Evolutionary conservation across 2,113 vertebrate species (phyloP).

Genomic region (Illadopsis cleaveri): DNA sequence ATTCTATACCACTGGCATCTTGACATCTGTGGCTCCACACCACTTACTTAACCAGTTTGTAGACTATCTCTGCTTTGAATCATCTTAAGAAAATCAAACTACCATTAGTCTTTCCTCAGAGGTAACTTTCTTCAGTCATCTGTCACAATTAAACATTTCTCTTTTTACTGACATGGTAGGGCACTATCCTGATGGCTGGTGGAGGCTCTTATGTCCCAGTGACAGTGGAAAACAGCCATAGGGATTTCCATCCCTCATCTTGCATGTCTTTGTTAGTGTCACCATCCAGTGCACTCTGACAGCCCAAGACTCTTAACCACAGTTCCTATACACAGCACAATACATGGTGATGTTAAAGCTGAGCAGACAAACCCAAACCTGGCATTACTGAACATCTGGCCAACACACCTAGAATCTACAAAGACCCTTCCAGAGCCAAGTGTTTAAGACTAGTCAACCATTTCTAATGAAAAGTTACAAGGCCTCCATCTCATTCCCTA

Average conservation of each 20-base stretch:
- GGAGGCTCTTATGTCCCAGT: neutral
- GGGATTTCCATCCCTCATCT: neutral
- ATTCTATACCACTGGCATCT: neutral
- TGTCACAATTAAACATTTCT: neutral
- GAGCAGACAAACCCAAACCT: neutral
- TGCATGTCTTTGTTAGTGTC: neutral
- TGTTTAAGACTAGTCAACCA: neutral
- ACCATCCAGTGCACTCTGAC: neutral
- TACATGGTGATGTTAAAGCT: neutral
- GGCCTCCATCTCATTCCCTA: neutral
- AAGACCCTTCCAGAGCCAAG: neutral
- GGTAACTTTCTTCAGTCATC: neutral
- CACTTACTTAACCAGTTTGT: neutral
- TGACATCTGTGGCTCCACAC: neutral
- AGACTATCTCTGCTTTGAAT: neutral
- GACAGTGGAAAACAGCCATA: neutral
- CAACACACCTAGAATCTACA: neutral
- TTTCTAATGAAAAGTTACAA: neutral
- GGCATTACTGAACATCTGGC: neutral
- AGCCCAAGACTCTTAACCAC: neutral
- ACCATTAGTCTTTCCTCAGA: neutral
- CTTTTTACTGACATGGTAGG: neutral
- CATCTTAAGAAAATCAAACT: neutral
- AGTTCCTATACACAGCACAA: neutral
- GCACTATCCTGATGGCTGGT: neutral